A percentile compares a stretch with the other conserved stretches of the same genome.
Evolutionary conservation across 1,140 invertebrate species (phyloP).

Genomic region (Ylistrum balloti): DNA sequence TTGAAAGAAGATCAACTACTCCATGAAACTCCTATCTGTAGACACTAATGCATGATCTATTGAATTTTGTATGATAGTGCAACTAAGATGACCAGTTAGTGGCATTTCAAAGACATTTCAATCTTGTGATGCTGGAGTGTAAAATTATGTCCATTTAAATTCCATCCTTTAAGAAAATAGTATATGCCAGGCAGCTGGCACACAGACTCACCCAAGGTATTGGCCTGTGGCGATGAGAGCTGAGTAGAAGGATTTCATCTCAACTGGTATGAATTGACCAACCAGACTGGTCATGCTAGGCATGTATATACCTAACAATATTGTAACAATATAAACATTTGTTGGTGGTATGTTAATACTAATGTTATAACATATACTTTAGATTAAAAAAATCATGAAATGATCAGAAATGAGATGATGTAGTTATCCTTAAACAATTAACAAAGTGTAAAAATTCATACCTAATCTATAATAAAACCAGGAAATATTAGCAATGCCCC

Average conservation of each 20-base stretch:
- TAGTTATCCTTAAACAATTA: no score
- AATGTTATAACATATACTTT: no score
- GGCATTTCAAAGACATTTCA: background rate
- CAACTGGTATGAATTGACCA: constrained; percentile 67
- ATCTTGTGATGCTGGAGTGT: background rate
- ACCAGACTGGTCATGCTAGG: constrained; percentile 72
- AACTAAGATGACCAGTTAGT: background rate
- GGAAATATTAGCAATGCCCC: no score
- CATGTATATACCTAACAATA: constrained; percentile 70
- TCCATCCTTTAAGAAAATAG: background rate
- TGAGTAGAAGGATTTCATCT: constrained; percentile 67
- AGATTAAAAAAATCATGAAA: no score
- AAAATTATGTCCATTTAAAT: background rate
- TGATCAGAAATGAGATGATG: no score
- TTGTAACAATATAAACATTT: background rate
- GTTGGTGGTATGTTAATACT: background rate
- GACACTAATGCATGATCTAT: no score
- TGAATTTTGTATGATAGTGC: no score
- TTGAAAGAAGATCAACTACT: no score
- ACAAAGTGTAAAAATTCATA: no score
- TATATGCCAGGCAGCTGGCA: background rate
- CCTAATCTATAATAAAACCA: no score
- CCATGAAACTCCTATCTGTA: no score
- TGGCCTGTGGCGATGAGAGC: constrained; percentile 70
- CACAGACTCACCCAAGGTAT: constrained; percentile 71